phyloP scores from a whole-genome alignment of 2,888 invertebrate species.

The Leptinotarsa juncta region DNA sequence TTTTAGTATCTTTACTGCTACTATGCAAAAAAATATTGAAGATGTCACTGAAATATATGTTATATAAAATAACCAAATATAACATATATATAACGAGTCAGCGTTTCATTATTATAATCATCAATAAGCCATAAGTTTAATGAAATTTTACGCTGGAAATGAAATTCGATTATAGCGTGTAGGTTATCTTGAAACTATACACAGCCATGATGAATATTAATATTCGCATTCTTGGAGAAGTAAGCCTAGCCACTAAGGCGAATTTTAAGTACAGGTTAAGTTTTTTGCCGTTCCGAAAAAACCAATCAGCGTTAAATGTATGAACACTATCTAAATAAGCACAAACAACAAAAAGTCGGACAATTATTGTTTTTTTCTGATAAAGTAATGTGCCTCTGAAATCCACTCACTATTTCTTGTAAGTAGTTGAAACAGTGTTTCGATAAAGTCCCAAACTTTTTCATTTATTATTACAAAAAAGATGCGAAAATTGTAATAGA shows the following conservation, averaged over 20 bases:
- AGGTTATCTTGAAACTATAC: constrained; percentile 11
- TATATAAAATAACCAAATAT: too few species aligned
- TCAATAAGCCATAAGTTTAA: constrained; percentile 9
- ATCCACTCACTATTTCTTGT: too few species aligned
- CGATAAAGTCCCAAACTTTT: too few species aligned
- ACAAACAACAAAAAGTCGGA: too few species aligned
- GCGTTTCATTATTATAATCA: neutral
- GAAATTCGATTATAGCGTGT: constrained; percentile 11
- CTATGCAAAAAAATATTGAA: too few species aligned
- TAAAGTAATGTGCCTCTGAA: too few species aligned
- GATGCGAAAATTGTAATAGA: too few species aligned
- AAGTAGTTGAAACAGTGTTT: too few species aligned
- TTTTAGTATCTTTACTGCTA: too few species aligned
- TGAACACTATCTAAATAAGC: too few species aligned
- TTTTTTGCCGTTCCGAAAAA: neutral
- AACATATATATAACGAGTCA: neutral
- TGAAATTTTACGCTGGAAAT: constrained; percentile 15
- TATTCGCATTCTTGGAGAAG: constrained; percentile 16
- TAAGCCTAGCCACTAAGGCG: constrained; percentile 3
- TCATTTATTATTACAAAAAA: too few species aligned
- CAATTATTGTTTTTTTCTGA: too few species aligned
- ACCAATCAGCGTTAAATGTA: neutral
- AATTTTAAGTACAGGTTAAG: neutral
- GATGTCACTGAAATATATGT: neutral
- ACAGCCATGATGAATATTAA: constrained; percentile 14